phyloP scores from a whole-genome alignment of 2,797 vertebrate genomes.

The Luscinia megarhynchos region DNA sequence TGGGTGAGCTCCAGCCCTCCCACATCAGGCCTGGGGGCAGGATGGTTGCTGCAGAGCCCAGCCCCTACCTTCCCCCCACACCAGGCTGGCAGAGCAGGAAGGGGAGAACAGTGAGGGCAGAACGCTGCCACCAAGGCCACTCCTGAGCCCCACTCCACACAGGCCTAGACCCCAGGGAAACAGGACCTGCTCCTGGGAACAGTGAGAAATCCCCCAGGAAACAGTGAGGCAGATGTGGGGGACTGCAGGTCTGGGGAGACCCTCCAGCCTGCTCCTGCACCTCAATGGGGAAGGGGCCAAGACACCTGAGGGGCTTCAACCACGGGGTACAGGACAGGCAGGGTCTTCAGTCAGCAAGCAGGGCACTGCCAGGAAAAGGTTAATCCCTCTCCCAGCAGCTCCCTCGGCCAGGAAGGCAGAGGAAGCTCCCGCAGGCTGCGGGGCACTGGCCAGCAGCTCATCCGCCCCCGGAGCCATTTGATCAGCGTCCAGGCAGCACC shows the following conservation, averaged over 20 bases:
- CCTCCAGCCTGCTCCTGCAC: neutral
- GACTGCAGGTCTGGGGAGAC: neutral
- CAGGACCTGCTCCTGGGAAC: neutral
- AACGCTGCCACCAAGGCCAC: rapidly evolving
- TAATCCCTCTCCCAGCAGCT: slow-evolving; percentile 37
- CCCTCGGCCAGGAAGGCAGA: slow-evolving; percentile 11
- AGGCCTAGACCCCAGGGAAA: neutral
- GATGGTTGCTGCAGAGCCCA: rapidly evolving
- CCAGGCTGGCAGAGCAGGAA: neutral
- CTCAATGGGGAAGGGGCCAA: rapidly evolving
- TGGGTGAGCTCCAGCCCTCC: neutral
- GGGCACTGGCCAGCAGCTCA: slow-evolving; percentile 20
- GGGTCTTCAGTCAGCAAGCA: neutral
- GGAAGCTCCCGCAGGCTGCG: slow-evolving; percentile 29
- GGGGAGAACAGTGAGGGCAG: neutral
- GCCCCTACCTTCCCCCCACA: neutral
- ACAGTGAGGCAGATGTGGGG: neutral
- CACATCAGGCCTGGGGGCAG: rapidly evolving
- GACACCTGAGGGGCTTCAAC: rapidly evolving
- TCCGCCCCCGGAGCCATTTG: slow-evolving; percentile 53
- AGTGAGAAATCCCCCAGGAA: neutral
- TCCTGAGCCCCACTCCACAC: neutral
- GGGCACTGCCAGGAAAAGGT: slow-evolving; percentile 25
- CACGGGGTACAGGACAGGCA: neutral
- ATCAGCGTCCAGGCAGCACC: slow-evolving; percentile 29